phyloP scores from a whole-genome alignment of 2,888 invertebrate genomes.

The Hyposoter didymator region DNA sequence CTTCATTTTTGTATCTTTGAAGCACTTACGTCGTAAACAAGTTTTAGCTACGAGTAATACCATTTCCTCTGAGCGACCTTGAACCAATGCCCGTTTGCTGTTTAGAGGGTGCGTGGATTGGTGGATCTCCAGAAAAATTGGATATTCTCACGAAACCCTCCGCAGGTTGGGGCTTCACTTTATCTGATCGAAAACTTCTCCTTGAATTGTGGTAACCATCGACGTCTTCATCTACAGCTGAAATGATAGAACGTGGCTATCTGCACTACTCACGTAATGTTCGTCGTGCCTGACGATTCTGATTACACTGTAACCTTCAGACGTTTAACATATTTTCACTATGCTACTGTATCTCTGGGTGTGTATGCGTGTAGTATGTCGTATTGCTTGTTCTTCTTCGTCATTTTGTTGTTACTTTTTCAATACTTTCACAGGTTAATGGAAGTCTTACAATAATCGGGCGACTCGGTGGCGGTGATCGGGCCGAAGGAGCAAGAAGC shows the following conservation, averaged over 20 bases:
- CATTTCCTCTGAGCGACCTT: constrained; percentile 20
- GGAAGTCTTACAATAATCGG: constrained; percentile 66
- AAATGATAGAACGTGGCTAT: constrained; percentile 57
- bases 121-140: background rate
- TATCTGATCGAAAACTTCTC: background rate
- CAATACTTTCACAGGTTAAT: constrained; percentile 51
- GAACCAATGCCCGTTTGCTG: constrained; percentile 12
- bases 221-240: constrained; percentile 18
- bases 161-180: background rate
- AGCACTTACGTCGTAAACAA: background rate
- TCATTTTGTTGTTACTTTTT: constrained; percentile 19
- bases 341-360: background rate
- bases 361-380: constrained; percentile 2
- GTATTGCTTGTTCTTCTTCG: background rate
- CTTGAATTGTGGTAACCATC: background rate
- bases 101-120: background rate
- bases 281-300: constrained; percentile 5
- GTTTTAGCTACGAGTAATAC: constrained; percentile 7
- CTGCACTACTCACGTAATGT: constrained; percentile 45
- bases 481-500: constrained; percentile 64
- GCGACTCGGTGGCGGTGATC: constrained; percentile 55
- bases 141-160: constrained; percentile 47
- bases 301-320: constrained; percentile 31
- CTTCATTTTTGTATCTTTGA: background rate
- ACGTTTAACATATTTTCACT: constrained; percentile 11